Base-by-base conservation (phyloP, 2,113 vertebrate species). In the Ammodytes marinus region DNA sequence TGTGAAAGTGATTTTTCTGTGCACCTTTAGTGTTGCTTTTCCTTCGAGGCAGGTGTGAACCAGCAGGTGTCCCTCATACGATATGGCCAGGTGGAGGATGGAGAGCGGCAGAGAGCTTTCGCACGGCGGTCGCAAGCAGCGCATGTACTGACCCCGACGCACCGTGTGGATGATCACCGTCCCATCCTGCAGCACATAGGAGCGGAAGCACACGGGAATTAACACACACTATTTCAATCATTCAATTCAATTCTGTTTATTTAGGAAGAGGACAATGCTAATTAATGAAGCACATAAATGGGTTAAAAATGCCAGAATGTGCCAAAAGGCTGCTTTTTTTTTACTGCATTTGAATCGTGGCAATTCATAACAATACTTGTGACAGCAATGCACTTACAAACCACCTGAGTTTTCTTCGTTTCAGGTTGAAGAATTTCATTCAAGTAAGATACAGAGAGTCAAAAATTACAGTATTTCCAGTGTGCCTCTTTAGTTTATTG, bases 11-110 rank as follows among this genome's bases (percentile, higher is more conserved):
- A 19, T 50, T 0, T 9, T 39, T 5, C 40, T 11, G 6, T 3
- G 50, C 92, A 99, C 98, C 97, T 99, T 98, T 9, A 98, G 95
- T 8, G 95, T 95, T 37, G 97, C 95, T 79, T 98, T 99, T 89
- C 96, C 97, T 93, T 98, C 97, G 68, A 96, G 77, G 60, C 96
- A 97, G 82, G 97, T 98, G 87, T 98, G 96, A 53, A 99, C 93
- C 50, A 99, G 95, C 72, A 97, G 92, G 86, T 98, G 97, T 69
- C 98, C 97, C 94, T 99, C 98, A 96, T 95, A 98, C 64, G 98
- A 99, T 77, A 99, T 74, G 42, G 97, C 96, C 89, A 99, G 92
- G 74, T 95, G 97, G 43, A 96, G 96, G 93, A 99, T 93, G 47
- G 95, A 96, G 57, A 96, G 89, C 8, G 96, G 94, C 66, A 98